Evolutionary conservation across 2,113 vertebrate species (phyloP).

Genomic region (Tragelaphus strepsiceros): DNA sequence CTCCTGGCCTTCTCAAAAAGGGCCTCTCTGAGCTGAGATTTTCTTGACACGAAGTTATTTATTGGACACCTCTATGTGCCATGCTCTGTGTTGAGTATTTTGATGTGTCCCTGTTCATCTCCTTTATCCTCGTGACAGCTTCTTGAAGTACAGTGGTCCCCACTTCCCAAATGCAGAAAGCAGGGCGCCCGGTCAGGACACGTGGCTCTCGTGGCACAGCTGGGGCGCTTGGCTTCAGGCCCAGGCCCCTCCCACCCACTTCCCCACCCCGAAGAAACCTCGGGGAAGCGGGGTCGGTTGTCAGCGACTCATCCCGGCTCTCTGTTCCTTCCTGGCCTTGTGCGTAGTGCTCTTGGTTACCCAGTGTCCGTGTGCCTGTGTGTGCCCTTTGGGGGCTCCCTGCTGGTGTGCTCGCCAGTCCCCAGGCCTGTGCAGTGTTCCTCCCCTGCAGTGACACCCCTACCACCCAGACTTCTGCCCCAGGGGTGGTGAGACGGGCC

Average conservation of each 20-base stretch:
- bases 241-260: neutral
- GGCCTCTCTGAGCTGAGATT: neutral
- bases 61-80: conserved; percentile 21
- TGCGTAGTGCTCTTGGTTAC: neutral
- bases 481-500: neutral
- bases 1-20: neutral
- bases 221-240: neutral
- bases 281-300: neutral
- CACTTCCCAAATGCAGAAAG: neutral
- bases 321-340: neutral
- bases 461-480: neutral
- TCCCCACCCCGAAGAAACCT: rapidly evolving
- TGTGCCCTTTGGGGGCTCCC: neutral
- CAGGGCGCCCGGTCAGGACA: rapidly evolving
- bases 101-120: neutral
- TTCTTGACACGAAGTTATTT: conserved; percentile 36
- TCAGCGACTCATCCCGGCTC: neutral
- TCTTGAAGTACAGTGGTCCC: neutral
- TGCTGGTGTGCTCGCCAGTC: neutral
- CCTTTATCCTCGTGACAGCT: neutral
- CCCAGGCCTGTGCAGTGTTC: neutral
- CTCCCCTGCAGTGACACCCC: neutral
- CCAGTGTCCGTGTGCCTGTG: neutral
- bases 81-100: neutral
- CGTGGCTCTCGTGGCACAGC: neutral